A percentile compares a stretch with the other conserved stretches of the same genome.
These are phyloP conservation scores for Margarornis squamiger DNA, from an alignment of 2,797 vertebrate genomes.

Conservation along the genomic window DNA sequence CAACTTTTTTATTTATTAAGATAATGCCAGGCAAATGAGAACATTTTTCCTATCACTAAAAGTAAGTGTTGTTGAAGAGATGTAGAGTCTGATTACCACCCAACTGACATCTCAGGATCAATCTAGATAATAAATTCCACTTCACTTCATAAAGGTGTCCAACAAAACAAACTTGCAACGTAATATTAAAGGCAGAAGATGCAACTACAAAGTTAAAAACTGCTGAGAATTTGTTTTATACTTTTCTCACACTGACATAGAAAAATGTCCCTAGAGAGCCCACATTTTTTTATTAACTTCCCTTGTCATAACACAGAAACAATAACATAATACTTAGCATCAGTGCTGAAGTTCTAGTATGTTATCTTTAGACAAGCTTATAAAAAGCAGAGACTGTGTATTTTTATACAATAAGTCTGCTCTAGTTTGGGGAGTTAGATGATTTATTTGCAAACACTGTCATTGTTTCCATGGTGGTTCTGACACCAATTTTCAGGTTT, in stretches of 20 bases:
- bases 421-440: background rate
- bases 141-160: background rate
- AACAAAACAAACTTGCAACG: background rate
- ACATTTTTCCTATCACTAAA: background rate
- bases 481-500: conserved; percentile 17
- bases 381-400: background rate
- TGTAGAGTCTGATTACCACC: background rate
- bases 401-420: background rate
- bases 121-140: background rate
- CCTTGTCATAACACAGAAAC: background rate
- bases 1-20: background rate
- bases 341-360: background rate
- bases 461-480: conserved; percentile 27
- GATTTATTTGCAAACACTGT: conserved; percentile 51
- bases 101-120: background rate
- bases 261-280: background rate
- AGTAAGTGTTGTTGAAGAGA: background rate
- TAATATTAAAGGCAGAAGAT: background rate
- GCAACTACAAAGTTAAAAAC: background rate
- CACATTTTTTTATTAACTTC: background rate
- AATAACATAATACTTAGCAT: background rate
- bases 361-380: background rate
- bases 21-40: background rate
- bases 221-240: background rate
- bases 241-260: background rate